A percentile compares a stretch with the other conserved stretches of the same genome.
phyloP scores from a whole-genome alignment of 2,113 vertebrate genomes.

The Jacana jacana region DNA sequence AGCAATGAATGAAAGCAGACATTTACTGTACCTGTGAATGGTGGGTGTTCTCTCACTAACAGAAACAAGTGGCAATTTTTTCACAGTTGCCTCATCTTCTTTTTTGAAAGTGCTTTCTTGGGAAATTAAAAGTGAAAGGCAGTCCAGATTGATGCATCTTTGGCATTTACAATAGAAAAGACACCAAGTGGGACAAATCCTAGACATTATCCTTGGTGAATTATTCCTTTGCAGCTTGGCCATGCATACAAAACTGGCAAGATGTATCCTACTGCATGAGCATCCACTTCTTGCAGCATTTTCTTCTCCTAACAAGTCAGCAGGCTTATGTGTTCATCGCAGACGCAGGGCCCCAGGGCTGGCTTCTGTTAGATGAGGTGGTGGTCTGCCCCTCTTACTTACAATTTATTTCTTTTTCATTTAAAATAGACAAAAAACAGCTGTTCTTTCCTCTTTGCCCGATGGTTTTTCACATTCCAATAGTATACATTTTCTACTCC shows the following conservation, averaged over 20 bases:
- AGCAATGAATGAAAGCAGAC: background rate
- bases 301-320: background rate
- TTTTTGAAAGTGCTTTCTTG: background rate
- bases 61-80: background rate
- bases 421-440: background rate
- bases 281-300: background rate
- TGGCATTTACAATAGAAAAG: background rate
- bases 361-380: background rate
- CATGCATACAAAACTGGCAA: background rate
- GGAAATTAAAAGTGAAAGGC: conserved; percentile 18
- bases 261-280: background rate
- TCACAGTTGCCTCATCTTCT: background rate
- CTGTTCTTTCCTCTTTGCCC: background rate
- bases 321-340: accelerated
- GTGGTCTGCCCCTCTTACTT: background rate
- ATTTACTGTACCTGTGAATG: background rate
- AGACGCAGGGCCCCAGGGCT: background rate
- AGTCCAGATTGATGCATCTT: background rate
- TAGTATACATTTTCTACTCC: background rate
- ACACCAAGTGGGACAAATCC: background rate
- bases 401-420: background rate
- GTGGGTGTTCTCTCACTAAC: background rate
- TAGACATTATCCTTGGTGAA: background rate
- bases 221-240: background rate
- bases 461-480: background rate